A percentile compares a stretch with the other conserved stretches of the same genome.
phyloP scores from a whole-genome alignment of 2,797 vertebrate genomes.

The Leptodactylus fallax region DNA sequence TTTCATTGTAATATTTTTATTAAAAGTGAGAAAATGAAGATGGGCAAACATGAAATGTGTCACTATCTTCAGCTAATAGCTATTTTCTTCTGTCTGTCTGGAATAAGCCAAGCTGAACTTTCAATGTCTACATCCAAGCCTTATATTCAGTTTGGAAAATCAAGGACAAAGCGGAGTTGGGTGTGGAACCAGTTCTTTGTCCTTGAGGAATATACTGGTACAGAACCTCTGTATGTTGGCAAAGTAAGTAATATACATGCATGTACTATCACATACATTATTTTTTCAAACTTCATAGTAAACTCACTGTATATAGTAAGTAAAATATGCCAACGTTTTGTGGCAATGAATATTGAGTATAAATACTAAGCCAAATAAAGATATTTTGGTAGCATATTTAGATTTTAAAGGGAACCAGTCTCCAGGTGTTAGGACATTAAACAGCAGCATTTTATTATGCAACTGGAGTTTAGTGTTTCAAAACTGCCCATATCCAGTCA shows the following conservation, averaged over 20 bases:
- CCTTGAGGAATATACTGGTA: slow-evolving; percentile 95
- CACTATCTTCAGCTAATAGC: slow-evolving; percentile 82
- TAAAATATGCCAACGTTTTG: no score
- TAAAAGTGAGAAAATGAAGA: slow-evolving; percentile 81
- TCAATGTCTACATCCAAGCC: slow-evolving; percentile 77
- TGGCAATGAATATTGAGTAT: no score
- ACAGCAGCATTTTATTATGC: no score
- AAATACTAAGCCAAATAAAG: neutral
- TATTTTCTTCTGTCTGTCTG: slow-evolving; percentile 83
- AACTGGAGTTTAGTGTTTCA: no score
- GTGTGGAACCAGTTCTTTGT: slow-evolving; percentile 99
- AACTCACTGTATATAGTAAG: no score
- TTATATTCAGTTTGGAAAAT: slow-evolving; percentile 78
- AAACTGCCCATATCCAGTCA: no score
- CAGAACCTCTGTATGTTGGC: slow-evolving; percentile 94
- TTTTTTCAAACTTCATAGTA: no score
- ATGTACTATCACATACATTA: neutral
- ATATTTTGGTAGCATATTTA: neutral
- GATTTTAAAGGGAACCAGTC: neutral
- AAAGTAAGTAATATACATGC: slow-evolving; percentile 83
- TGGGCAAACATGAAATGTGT: slow-evolving; percentile 80
- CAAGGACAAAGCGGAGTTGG: slow-evolving; percentile 94
- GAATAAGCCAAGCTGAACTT: slow-evolving; percentile 80
- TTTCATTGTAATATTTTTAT: slow-evolving; percentile 70
- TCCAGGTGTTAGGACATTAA: no score